These are phyloP conservation scores for Mormyrus iriodes DNA, from an alignment of 2,113 vertebrate species.

Conservation along the genomic window DNA sequence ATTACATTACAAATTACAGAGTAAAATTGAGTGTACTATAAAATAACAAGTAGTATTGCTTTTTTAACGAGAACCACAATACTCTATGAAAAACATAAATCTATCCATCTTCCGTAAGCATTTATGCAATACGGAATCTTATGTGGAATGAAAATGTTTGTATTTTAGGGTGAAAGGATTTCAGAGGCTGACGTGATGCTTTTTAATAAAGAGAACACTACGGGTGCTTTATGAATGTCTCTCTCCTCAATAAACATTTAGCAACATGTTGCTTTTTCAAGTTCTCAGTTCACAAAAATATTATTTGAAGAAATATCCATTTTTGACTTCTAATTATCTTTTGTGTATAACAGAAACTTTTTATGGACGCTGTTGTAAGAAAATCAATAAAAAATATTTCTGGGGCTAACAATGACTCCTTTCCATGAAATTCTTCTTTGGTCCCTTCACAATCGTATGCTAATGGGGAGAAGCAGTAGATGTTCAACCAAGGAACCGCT, in stretches of 20 bases:
- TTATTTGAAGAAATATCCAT: not conserved
- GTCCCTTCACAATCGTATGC: not conserved
- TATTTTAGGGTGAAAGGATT: not conserved
- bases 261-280: not conserved
- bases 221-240: not conserved
- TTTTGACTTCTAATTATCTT: not conserved
- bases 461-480: not conserved
- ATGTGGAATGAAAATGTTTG: not conserved
- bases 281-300: not conserved
- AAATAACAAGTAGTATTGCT: not conserved
- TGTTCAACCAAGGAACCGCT: not conserved
- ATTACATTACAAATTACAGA: not conserved
- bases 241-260: not conserved
- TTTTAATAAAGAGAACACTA: not conserved
- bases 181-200: not conserved
- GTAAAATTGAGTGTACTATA: not conserved
- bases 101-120: not conserved
- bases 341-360: not conserved
- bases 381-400: not conserved
- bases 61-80: not conserved
- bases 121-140: not conserved
- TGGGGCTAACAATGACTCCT: not conserved
- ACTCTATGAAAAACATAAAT: not conserved
- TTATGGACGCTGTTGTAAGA: not conserved
- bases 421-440: not conserved